A percentile compares a stretch with the other conserved stretches of the same genome.
Evolutionary conservation across 2,797 vertebrate genomes (phyloP).

Genomic region (Chaetodon trifasciatus): DNA sequence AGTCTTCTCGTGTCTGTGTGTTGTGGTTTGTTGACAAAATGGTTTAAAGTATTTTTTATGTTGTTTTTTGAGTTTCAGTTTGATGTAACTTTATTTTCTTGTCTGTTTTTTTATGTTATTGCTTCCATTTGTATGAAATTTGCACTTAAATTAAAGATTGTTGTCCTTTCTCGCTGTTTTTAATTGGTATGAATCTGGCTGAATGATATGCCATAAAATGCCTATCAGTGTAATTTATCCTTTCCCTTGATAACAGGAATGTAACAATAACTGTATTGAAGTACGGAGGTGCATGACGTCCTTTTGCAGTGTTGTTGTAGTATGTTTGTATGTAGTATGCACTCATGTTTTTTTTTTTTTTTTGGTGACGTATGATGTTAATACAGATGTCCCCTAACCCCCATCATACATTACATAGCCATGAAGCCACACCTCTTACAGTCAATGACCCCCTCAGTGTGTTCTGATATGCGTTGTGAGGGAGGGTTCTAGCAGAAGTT

Average conservation of each 20-base stretch:
- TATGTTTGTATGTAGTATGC: no score
- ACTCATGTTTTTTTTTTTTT: background rate
- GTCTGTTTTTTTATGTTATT: background rate
- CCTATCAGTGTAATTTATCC: background rate
- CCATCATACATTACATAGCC: no score
- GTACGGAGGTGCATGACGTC: background rate
- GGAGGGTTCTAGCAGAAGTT: background rate
- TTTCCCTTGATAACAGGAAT: background rate
- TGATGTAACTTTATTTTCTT: background rate
- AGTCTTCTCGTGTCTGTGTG: constrained; percentile 6
- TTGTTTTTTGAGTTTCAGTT: background rate
- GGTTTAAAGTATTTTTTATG: constrained; percentile 9
- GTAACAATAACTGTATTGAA: background rate
- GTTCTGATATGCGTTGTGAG: no score
- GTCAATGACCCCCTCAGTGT: no score
- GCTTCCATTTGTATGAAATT: background rate
- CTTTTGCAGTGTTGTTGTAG: background rate
- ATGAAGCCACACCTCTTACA: no score
- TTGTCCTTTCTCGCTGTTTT: background rate
- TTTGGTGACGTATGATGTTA: no score
- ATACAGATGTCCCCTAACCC: no score
- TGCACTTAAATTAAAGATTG: background rate
- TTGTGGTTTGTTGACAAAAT: constrained; percentile 25
- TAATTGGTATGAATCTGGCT: background rate
- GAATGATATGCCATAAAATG: background rate